Evolutionary conservation across 1,140 invertebrate species (phyloP).

Genomic region (Drosophila burlai): DNA sequence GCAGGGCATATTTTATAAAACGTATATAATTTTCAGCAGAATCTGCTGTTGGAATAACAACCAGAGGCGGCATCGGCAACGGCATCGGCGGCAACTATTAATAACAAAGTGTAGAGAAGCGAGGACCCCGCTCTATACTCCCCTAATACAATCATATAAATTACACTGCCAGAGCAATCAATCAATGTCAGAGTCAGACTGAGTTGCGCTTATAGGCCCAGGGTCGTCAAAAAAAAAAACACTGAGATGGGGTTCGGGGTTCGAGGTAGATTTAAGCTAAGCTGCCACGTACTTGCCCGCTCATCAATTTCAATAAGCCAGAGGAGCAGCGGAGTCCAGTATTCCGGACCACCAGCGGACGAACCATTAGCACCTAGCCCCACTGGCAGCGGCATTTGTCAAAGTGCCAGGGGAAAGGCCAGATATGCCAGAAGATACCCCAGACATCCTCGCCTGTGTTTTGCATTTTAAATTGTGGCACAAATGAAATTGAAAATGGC

Average conservation of each 20-base stretch:
- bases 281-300: conserved; percentile 80
- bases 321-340: not conserved
- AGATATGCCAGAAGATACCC: conserved; percentile 19
- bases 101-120: conserved; percentile 53
- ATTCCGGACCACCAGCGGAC: conserved; percentile 46
- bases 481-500: conserved; percentile 82
- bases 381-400: conserved; percentile 71
- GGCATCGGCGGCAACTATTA: conserved; percentile 62
- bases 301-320: conserved; percentile 80
- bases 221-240: conserved; percentile 30
- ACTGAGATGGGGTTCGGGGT: conserved; percentile 14
- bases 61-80: conserved; percentile 30
- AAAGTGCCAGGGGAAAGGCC: conserved; percentile 50
- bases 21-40: conserved; percentile 64
- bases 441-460: conserved; percentile 63
- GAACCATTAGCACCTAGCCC: conserved; percentile 77
- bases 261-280: conserved; percentile 75
- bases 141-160: conserved; percentile 81
- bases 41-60: conserved; percentile 76
- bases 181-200: conserved; percentile 80
- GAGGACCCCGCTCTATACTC: conserved; percentile 21
- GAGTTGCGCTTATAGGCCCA: conserved; percentile 55
- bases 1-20: conserved; percentile 61
- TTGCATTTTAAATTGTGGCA: conserved; percentile 81
- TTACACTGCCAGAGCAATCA: conserved; percentile 76